Base-by-base conservation (phyloP, 2,888 invertebrate genomes). In the Pegoplata infirma region DNA sequence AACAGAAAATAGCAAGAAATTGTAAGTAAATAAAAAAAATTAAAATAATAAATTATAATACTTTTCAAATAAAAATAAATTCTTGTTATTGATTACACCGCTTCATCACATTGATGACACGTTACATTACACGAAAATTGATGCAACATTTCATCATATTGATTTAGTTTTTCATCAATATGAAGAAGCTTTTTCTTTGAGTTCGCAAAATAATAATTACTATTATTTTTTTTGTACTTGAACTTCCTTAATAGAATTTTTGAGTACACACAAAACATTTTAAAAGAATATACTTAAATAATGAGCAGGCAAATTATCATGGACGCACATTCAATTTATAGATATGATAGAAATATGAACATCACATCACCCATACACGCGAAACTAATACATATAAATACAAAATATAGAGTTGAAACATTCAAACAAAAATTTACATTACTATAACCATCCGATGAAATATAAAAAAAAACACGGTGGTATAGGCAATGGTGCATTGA, bases 231-330 rank as follows among this genome's bases (percentile, higher is more conserved):
- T 81, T 82, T 76, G 69, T 58, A 77, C 69, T 82, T 83, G 82
- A 84, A 84, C 83, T 85, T 86, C 85, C 87, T 87, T 88, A 87
- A 88, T 88, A 88, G 86, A 88, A 88, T 88, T 87, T 88, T 88
- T 86, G 86, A 88, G 87, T 86, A 88, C 86, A 81, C 16, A 28
- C 19, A 61, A 25, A 59, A 58, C 46, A 61, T 86, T 86, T 84
- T 85, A 84, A 84, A 85, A 86, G 88, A 86, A 88, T 87, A 88
- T 88, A n/a, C n/a, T n/a, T n/a, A 87, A 88, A 88, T 88, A 88
- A 88, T 88, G 88, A 85, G 86, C 83, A 86, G 84, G 86, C 84
- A 87, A 87, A 86, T 88, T 87, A 87, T 86, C 86, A 86, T 84
- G 81, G 77, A 76, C 81, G 80, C 76, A 81, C 81, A 83, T 82